Evolutionary conservation across 2,797 vertebrate genomes (phyloP).

Genomic region (Lepilemur septentrionalis): DNA sequence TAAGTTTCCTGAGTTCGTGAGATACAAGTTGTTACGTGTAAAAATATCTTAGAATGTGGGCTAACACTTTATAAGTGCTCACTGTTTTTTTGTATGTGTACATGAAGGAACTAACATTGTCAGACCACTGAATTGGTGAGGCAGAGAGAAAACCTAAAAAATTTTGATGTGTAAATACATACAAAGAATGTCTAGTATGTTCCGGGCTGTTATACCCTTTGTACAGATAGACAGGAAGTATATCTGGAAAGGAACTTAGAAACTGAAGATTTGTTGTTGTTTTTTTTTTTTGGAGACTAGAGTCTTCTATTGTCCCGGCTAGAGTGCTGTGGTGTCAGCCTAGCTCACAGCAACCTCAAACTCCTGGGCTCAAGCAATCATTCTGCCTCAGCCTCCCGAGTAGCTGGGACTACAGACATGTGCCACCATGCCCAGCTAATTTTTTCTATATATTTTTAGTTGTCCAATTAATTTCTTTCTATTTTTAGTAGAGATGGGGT

Average conservation of each 20-base stretch:
- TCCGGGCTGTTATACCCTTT: background rate
- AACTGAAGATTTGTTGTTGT: background rate
- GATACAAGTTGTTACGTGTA: background rate
- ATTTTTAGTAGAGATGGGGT: no score
- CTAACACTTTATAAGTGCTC: background rate
- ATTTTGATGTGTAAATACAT: background rate
- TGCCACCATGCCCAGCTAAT: no score
- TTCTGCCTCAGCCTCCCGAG: no score
- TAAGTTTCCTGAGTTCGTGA: background rate
- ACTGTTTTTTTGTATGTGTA: background rate
- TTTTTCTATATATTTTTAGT: no score
- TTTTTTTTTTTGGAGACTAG: no score
- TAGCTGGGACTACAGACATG: no score
- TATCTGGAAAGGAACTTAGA: background rate
- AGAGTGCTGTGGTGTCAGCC: no score
- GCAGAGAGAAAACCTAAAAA: background rate
- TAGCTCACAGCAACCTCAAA: no score
- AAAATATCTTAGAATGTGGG: background rate
- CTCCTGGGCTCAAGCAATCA: no score
- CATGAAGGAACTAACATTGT: background rate
- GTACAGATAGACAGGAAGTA: background rate
- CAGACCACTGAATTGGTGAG: background rate
- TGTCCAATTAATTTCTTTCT: no score
- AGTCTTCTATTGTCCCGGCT: no score
- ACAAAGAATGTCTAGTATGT: background rate